These are phyloP conservation scores for Intellagama lesueurii DNA, from an alignment of 2,797 vertebrate genomes.

Conservation along the genomic window DNA sequence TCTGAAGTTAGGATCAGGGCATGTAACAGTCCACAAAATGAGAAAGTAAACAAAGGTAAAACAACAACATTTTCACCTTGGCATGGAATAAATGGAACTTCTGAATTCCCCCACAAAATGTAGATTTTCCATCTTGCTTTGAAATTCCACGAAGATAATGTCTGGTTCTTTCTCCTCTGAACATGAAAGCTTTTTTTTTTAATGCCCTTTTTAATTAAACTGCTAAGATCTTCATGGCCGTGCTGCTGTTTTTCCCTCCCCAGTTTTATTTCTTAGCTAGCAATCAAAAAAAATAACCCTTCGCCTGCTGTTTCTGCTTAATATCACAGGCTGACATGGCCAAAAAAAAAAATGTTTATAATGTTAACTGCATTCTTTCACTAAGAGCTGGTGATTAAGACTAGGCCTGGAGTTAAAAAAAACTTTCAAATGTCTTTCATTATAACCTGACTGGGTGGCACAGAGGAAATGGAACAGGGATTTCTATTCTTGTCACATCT, in stretches of 20 bases:
- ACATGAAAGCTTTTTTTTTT: slow-evolving; percentile 51
- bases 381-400: slow-evolving; percentile 51
- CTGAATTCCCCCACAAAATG: background rate
- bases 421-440: slow-evolving; percentile 63
- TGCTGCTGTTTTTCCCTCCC: slow-evolving; percentile 41
- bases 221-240: slow-evolving; percentile 49
- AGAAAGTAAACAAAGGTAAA: background rate
- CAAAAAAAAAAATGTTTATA: slow-evolving; percentile 57
- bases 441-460: slow-evolving; percentile 64
- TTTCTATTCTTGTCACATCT: slow-evolving; percentile 78
- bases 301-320: slow-evolving; percentile 60
- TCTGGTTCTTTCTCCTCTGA: slow-evolving; percentile 33
- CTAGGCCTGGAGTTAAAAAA: slow-evolving; percentile 51
- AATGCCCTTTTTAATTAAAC: slow-evolving; percentile 60
- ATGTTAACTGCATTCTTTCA: slow-evolving; percentile 61
- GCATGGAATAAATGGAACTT: background rate
- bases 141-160: slow-evolving; percentile 34
- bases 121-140: slow-evolving; percentile 28
- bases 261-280: slow-evolving; percentile 52
- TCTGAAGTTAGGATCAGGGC: background rate
- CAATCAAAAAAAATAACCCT: slow-evolving; percentile 40
- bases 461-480: slow-evolving; percentile 58
- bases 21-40: background rate
- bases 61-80: slow-evolving; percentile 31
- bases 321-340: slow-evolving; percentile 57